phyloP scores from a whole-genome alignment of 2,113 vertebrate genomes.

The Lamprotornis superbus region DNA sequence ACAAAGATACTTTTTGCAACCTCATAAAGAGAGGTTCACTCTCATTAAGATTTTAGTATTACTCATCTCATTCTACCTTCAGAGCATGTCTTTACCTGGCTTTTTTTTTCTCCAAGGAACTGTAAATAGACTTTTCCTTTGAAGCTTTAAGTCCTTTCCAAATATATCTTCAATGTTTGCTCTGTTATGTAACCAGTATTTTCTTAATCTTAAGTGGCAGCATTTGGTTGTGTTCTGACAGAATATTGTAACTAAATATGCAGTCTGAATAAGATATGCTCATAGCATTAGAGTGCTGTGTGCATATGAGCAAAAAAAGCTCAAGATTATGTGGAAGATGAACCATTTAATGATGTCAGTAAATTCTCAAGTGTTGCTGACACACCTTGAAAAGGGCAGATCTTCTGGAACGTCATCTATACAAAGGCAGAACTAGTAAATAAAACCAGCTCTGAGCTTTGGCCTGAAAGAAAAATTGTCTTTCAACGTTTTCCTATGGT shows the following conservation, averaged over 20 bases:
- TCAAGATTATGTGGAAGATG: neutral
- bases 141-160: slow-evolving; percentile 62
- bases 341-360: neutral
- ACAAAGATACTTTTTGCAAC: neutral
- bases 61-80: neutral
- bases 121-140: slow-evolving; percentile 53
- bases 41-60: neutral
- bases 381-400: neutral
- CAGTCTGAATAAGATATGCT: neutral
- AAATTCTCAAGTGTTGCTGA: neutral
- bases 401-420: neutral
- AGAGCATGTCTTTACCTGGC: neutral
- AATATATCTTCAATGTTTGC: slow-evolving; percentile 59
- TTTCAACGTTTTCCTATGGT: neutral
- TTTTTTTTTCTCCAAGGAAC: neutral
- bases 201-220: slow-evolving; percentile 48
- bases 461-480: neutral
- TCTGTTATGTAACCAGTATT: slow-evolving; percentile 51
- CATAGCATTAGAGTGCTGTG: neutral
- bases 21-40: neutral
- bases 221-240: slow-evolving; percentile 27
- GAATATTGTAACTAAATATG: neutral
- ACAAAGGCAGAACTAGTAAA: neutral
- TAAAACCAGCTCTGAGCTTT: neutral
- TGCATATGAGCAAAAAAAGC: neutral